Evolutionary conservation across 2,113 vertebrate genomes (phyloP), one percentile per base, ranked within the genome.

Genomic region (Peromyscus californicus): DNA sequence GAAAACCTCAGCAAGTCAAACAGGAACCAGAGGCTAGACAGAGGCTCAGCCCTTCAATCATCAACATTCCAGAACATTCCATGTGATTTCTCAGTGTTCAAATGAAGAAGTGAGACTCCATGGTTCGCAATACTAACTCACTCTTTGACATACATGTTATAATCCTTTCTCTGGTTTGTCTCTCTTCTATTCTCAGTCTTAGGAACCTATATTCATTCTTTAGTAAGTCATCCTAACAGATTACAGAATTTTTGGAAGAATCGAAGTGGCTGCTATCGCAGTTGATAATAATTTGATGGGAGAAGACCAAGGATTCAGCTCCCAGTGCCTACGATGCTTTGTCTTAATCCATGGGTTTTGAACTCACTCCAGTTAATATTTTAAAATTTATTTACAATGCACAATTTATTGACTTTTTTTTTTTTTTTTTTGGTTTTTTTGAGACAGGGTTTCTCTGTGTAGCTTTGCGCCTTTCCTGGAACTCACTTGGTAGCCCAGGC

Each of bases 391-490:
- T 4, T 54, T 22, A 89, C 13, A 9, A 75, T 80, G 1, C 65
- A 61, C 33, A 42, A 63, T 67, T 93, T 96, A 45, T 63, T 93
- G 16, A 24, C 8, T 95, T 93, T 89, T 93, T 91, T 93, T 89
- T 93, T 91, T 93, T 89, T 93, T 91, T 93, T 89, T 93, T 91
- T n/a, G n/a, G n/a, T n/a, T n/a, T n/a, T n/a, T n/a, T n/a, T n/a
- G n/a, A n/a, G n/a, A n/a, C n/a, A n/a, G n/a, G n/a, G n/a, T n/a
- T n/a, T n/a, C n/a, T n/a, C n/a, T n/a, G n/a, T n/a, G n/a, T n/a
- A n/a, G n/a, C n/a, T n/a, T n/a, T n/a, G n/a, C n/a, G n/a, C n/a
- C n/a, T n/a, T n/a, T n/a, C n/a, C n/a, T n/a, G n/a, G n/a, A n/a
- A n/a, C n/a, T n/a, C n/a, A n/a, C n/a, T n/a, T n/a, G n/a, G n/a